Conservation (phyloP, 2,113 vertebrate species). For the Varanus salvator region DNA sequence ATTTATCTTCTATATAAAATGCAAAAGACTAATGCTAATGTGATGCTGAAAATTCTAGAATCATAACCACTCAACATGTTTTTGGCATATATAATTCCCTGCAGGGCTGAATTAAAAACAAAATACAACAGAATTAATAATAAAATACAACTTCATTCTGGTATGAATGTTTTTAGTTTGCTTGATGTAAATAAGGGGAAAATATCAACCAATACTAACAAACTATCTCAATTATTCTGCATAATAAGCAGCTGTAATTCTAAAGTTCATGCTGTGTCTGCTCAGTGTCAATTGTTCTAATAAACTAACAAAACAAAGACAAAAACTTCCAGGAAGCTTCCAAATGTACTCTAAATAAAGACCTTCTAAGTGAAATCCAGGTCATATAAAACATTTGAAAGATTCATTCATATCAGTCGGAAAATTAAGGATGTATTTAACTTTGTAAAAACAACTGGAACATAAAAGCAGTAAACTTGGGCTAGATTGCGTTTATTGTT, state of each 20-base stretch:
- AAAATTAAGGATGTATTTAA: background rate
- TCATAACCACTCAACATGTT: conserved; percentile 10
- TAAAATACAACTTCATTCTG: background rate
- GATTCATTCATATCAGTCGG: background rate
- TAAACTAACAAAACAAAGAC: background rate
- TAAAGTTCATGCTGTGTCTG: background rate
- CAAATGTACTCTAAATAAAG: background rate
- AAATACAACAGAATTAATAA: background rate
- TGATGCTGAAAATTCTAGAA: background rate
- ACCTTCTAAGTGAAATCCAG: background rate
- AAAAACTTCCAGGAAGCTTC: background rate
- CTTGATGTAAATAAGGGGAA: background rate
- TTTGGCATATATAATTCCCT: background rate
- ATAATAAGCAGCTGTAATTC: background rate
- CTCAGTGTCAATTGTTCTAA: background rate
- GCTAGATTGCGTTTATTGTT: background rate
- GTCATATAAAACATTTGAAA: background rate
- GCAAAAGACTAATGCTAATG: conserved; percentile 16
- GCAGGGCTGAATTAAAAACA: background rate
- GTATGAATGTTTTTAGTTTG: background rate
- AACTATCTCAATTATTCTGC: background rate
- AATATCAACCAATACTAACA: background rate
- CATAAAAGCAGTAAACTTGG: too few relatives aligned
- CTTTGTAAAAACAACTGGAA: background rate
- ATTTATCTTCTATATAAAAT: conserved; percentile 18